phyloP scores from a whole-genome alignment of 2,113 vertebrate genomes.

The Neogale vison region DNA sequence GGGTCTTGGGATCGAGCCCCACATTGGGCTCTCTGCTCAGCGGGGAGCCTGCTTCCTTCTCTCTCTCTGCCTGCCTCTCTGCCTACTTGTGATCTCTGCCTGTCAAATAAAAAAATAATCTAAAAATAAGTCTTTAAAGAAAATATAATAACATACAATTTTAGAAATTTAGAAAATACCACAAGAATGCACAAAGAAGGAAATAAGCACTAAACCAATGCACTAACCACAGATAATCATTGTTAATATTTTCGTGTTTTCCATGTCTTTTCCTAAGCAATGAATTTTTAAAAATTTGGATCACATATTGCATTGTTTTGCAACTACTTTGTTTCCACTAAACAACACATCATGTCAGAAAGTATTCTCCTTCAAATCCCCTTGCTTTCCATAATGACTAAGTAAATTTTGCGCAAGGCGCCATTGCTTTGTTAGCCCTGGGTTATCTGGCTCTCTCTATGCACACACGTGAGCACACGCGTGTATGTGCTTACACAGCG shows the following conservation, averaged over 20 bases:
- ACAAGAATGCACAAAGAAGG: background rate
- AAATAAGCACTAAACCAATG: background rate
- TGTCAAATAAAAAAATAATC: no score
- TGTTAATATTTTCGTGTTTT: background rate
- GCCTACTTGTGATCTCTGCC: no score
- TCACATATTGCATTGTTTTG: background rate
- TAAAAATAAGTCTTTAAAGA: no score
- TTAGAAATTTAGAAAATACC: background rate
- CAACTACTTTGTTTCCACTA: background rate
- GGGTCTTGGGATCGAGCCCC: no score
- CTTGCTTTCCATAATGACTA: background rate
- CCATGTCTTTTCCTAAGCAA: background rate
- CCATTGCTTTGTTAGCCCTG: background rate
- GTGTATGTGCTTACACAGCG: background rate
- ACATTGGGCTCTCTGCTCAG: no score
- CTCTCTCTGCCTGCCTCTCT: no score
- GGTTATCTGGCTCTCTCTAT: accelerated
- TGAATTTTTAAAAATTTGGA: background rate
- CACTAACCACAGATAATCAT: background rate
- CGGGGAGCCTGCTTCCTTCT: no score
- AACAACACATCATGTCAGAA: background rate
- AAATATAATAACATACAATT: background rate
- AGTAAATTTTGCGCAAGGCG: background rate
- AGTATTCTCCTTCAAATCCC: background rate
- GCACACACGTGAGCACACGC: background rate